Evolutionary conservation across 2,113 vertebrate species (phyloP).

Genomic region (Cichladusa arquata): DNA sequence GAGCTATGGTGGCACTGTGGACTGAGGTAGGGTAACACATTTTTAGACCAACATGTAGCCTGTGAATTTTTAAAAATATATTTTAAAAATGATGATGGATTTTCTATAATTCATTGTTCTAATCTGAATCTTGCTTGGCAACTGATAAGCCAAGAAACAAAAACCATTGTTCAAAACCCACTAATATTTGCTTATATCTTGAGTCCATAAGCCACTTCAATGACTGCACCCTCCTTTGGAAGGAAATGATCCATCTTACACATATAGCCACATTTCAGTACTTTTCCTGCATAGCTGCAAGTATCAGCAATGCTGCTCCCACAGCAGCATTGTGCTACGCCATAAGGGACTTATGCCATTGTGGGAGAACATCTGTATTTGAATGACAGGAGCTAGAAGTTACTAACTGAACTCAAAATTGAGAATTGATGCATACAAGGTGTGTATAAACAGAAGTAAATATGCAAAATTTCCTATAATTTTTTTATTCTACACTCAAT

Average conservation of each 20-base stretch:
- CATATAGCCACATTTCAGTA: background rate
- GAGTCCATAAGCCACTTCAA: background rate
- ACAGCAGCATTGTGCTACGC: background rate
- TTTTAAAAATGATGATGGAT: background rate
- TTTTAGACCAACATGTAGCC: accelerated
- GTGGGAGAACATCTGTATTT: background rate
- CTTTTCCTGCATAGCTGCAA: background rate
- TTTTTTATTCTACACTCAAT: background rate
- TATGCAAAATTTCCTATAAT: background rate
- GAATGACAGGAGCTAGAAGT: background rate
- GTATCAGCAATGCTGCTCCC: background rate
- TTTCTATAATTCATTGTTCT: background rate
- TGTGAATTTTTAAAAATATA: accelerated
- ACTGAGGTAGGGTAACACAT: background rate
- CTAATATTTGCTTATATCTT: background rate
- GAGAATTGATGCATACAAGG: background rate
- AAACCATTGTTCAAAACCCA: background rate
- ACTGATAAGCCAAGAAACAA: background rate
- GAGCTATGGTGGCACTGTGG: background rate
- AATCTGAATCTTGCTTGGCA: background rate
- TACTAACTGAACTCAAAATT: background rate
- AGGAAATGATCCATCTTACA: background rate
- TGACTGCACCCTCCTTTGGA: background rate
- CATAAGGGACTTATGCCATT: background rate
- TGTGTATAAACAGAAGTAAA: background rate